Base-by-base conservation (phyloP, 2,797 vertebrate species). In the Fundulus diaphanus region DNA sequence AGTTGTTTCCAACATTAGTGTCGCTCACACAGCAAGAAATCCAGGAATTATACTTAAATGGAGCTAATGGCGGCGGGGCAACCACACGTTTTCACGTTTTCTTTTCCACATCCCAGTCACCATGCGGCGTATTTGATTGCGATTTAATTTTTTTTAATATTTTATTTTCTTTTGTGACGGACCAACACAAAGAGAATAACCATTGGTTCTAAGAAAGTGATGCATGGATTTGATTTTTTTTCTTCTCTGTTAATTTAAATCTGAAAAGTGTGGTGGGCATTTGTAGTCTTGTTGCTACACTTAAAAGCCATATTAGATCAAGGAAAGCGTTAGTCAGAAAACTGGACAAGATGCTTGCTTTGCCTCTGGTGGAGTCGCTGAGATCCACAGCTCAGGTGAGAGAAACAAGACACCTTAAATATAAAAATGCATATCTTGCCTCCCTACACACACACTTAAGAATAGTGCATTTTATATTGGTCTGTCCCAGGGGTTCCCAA, bases 1-100 rank as follows among this genome's bases (percentile, higher is more conserved):
- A 68, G 67, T 77, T 83, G 70, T 86, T 85, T 86, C 76, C 72
- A 72, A 37, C 52, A 66, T 79, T 74, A 72, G 74, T 78, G 35
- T 18, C 24, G 33, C 9, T 22, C 12, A 71, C 27, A 75, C 72
- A 56, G 70, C 56, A 57, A 76, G 72, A 70, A 52, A 76, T 81
- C 85, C 77, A 24, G 59, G 35, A 63, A 1, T 22, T 5, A 22
- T 22, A 49, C 5, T 7, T 22, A 49, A 1, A 22, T 61, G 18
- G 31, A n/a, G n/a, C n/a, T n/a, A n/a, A n/a, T n/a, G n/a, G n/a
- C n/a, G n/a, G n/a, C n/a, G n/a, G n/a, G n/a, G n/a, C n/a, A n/a
- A n/a, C n/a, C n/a, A n/a, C n/a, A n/a, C n/a, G n/a, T n/a, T n/a
- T 12, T 9, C 12, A 20, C 27, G 1, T n/a, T n/a, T n/a, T 12